Evolutionary conservation across 2,888 invertebrate species (phyloP).

Genomic region (Embidobia sp.): DNA sequence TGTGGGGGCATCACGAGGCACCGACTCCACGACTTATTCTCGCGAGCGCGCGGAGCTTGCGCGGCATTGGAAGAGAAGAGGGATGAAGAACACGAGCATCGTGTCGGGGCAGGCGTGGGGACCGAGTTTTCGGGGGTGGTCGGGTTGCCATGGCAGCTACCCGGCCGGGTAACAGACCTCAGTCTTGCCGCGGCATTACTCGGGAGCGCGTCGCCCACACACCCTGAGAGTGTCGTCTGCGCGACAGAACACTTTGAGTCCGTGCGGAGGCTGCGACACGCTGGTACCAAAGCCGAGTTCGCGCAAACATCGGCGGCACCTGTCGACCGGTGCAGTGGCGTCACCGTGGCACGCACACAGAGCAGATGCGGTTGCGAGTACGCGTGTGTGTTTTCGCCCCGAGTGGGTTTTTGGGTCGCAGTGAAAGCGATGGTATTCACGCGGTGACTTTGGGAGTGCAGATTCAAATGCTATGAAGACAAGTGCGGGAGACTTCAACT

Average conservation of each 20-base stretch:
- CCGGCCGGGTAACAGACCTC: slow-evolving; percentile 79
- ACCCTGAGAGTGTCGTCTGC: slow-evolving; percentile 2
- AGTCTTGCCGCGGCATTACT: slow-evolving; percentile 80
- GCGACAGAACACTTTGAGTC: slow-evolving; percentile 17
- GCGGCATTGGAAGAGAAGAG: slow-evolving; percentile 77
- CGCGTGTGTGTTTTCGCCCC: slow-evolving; percentile 24
- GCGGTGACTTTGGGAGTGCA: slow-evolving; percentile 29
- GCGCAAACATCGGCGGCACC: slow-evolving; percentile 9
- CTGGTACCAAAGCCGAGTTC: neutral
- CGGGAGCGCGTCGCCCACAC: slow-evolving; percentile 71
- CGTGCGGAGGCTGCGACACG: too few species aligned
- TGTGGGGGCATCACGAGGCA: slow-evolving; percentile 35
- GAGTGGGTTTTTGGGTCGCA: slow-evolving; percentile 28
- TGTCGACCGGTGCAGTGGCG: slow-evolving; percentile 15
- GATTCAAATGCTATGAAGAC: slow-evolving; percentile 23
- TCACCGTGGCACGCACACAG: slow-evolving; percentile 4
- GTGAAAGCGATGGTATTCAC: slow-evolving; percentile 21
- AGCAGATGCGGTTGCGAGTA: slow-evolving; percentile 28
- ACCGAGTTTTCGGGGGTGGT: slow-evolving; percentile 73
- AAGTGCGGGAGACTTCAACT: slow-evolving; percentile 23
- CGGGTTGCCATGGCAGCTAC: slow-evolving; percentile 80
- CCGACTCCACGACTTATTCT: slow-evolving; percentile 74
- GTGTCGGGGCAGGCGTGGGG: slow-evolving; percentile 63
- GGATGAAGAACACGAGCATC: slow-evolving; percentile 60
- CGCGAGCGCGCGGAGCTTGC: slow-evolving; percentile 71